phyloP scores from a whole-genome alignment of 2,888 invertebrate species.

The Dryobotodes eremita region DNA sequence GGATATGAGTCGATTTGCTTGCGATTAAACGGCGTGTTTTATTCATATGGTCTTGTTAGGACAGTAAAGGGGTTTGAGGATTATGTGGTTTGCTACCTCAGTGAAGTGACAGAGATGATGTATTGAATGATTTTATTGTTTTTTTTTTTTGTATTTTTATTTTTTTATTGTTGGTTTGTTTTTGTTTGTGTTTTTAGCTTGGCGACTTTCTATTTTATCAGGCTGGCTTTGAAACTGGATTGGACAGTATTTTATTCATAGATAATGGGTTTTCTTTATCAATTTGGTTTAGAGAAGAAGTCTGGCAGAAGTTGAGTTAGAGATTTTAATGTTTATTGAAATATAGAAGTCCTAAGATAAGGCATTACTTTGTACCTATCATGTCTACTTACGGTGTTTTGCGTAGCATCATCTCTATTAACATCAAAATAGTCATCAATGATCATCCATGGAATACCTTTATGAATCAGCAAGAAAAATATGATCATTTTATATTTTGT shows the following conservation, averaged over 20 bases:
- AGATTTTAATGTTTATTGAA: background rate
- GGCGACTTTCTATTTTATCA: conserved; percentile 3
- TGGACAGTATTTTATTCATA: background rate
- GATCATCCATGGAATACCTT: background rate
- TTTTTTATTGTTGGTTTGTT: too few relatives aligned
- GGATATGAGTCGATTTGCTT: conserved; percentile 57
- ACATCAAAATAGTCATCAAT: background rate
- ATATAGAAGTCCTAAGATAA: background rate
- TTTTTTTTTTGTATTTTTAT: too few relatives aligned
- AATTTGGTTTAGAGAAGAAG: too few relatives aligned
- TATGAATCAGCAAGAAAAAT: background rate
- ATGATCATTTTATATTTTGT: too few relatives aligned
- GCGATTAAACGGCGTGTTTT: conserved; percentile 49
- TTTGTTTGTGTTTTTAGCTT: too few relatives aligned
- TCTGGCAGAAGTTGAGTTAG: background rate
- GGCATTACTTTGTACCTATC: background rate
- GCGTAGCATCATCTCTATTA: background rate
- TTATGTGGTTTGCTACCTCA: conserved; percentile 33
- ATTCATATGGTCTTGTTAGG: conserved; percentile 24
- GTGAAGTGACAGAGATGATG: conserved; percentile 6
- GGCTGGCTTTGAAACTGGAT: background rate
- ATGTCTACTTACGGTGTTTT: background rate
- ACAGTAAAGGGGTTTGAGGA: conserved; percentile 6
- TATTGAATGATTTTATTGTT: conserved; percentile 4
- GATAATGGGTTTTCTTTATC: background rate